Evolutionary conservation across 1,140 invertebrate species (phyloP), one percentile per base, ranked within the genome.

Genomic region (Belonocnema kinseyi): DNA sequence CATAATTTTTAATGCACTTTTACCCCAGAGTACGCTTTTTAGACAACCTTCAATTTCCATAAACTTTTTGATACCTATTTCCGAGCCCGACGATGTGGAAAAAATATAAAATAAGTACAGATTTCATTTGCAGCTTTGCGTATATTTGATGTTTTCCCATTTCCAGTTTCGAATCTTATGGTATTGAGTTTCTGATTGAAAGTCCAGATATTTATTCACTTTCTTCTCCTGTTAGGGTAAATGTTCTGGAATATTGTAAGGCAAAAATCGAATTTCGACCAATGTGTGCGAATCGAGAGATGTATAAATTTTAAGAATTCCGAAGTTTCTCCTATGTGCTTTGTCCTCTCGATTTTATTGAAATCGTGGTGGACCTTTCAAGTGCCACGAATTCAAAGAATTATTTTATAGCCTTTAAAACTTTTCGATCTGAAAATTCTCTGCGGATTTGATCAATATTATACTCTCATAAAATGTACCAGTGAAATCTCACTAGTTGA

Each of bases 281-380:
- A 52, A 14, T 50, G 33, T 14, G 13, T 72, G 50, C 46, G 50
- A 26, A 51, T 0, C 8, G 13, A 13, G 14, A 3, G 46, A 66
- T 14, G 40, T 40, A 40, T 33, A 33, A 5, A 66, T 66, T 66
- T n/a, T 33, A 66, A 66, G 61, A 66, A 66, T 66, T 66, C n/a
- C 33, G 11, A 13, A 21, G 12, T 54, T 52, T 74, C 19, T 54
- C 11, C 26, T 56, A 13, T 52, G 5, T 33, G n/a, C 0, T 46
- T 13, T 66, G 5, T 33, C 16, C 66, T 17, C 53, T 46, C 51
- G 16, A 51, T 17, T 66, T 73, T 54, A 16, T 54, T 72, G n/a
- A 78, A 78, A 56, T 58, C 40, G 26, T 75, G 61, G 17, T 11
- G 8, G 26, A 17, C 4, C 8, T 74, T 72, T 26, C 50, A 72